Base-by-base conservation (phyloP, 53 echinoderm and acorn worm species). In the Stichopus horrens region DNA sequence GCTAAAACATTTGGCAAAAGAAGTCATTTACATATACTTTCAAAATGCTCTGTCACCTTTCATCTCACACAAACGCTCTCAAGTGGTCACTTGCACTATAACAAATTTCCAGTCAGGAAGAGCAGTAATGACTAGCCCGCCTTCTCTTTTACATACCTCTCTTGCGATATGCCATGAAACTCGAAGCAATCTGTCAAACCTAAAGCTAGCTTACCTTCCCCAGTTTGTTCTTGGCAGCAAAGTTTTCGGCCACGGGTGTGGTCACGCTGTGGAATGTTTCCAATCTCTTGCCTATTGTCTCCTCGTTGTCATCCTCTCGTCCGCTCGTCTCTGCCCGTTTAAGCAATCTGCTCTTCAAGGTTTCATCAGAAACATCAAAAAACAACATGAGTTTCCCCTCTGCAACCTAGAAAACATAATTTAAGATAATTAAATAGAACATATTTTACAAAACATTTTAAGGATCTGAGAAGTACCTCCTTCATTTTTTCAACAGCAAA, bases 271-370 rank as follows among this genome's bases (percentile, higher is more conserved):
- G 94, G 89, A 99, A 99, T 60, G 94, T 96, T 6, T 88, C 86
- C 60, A 99, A 73, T 78, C 99, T 84, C 78, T 96, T 96, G 88
- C 91, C 92, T 86, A 96, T 96, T 4, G 99, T 98, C 75, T 98
- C 99, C 81, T 96, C 99, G 57, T 99, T 99, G 88, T 96, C 96
- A 53, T 99, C 99, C 13, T 93, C 96, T n/a, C 99, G 90, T 9
- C 99, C 96, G 66, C 99, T 99, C 19, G 99, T 99, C 89, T 99
- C 93, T 9, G 96, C 96, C 58, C 99, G 93, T 52, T 96, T 94
- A 84, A 99, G 74, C 55, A 99, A 88, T 63, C 99, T 94, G 13
- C 52, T 79, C 57, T 94, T 99, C 96, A 99, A 93, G 0, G 90
- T 91, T 18, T 96, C 96, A 87, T 99, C 94, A 2, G 95, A 94